Evolutionary conservation across 1,140 invertebrate species (phyloP).

Genomic region (Drosophila truncata): DNA sequence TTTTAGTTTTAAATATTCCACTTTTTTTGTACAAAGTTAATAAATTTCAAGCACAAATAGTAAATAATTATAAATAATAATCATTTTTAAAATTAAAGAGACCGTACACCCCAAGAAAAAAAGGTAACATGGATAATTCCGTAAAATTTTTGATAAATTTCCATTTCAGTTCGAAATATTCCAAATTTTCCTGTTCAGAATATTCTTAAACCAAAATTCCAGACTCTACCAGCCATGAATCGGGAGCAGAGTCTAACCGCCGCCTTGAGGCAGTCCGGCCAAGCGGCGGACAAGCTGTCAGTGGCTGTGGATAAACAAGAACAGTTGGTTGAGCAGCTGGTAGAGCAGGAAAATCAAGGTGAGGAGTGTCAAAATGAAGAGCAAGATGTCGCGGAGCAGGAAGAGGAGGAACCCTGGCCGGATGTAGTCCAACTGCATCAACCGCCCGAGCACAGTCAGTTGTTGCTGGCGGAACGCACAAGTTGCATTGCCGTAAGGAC

Average conservation of each 20-base stretch:
- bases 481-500: constrained; percentile 96
- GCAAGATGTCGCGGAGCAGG: background rate
- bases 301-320: background rate
- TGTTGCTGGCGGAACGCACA: constrained; percentile 94
- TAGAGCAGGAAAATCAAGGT: background rate
- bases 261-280: background rate
- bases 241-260: constrained; percentile 8
- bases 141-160: background rate
- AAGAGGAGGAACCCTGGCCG: constrained; percentile 88
- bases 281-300: background rate
- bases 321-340: background rate
- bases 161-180: background rate
- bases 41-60: too few relatives aligned
- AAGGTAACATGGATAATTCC: too few relatives aligned
- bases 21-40: too few relatives aligned
- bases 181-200: too few relatives aligned
- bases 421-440: constrained; percentile 93
- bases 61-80: background rate
- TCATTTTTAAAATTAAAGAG: too few relatives aligned
- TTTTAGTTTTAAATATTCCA: background rate
- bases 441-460: constrained; percentile 94
- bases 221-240: background rate
- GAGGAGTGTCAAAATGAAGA: background rate
- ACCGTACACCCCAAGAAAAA: background rate
- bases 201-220: background rate